Conservation (phyloP, 2,113 vertebrate genomes). For the Rana temporaria region DNA sequence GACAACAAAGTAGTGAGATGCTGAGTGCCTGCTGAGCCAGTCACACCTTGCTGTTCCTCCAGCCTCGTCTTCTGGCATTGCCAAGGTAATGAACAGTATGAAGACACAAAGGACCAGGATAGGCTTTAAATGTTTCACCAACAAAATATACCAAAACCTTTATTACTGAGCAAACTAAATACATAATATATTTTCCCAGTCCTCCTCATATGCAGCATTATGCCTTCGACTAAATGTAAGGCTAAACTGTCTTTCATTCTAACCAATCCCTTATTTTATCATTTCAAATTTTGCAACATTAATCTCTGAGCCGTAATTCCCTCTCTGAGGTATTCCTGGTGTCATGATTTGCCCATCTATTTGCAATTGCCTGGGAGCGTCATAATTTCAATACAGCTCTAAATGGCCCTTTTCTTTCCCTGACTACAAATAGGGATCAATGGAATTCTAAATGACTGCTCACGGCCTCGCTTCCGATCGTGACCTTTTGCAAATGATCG, state of each 20-base stretch:
- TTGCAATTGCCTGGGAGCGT: constrained; percentile 82
- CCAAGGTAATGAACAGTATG: too few relatives aligned
- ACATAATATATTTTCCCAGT: too few relatives aligned
- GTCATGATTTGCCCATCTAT: constrained; percentile 79
- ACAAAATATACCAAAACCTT: too few relatives aligned
- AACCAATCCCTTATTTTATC: constrained; percentile 66
- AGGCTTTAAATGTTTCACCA: too few relatives aligned
- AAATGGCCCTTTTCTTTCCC: constrained; percentile 85
- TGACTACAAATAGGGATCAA: constrained; percentile 89
- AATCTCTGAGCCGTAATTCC: constrained; percentile 75
- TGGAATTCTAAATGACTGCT: constrained; percentile 86
- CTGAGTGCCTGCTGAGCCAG: too few relatives aligned
- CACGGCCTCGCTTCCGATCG: constrained; percentile 76
- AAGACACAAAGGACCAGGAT: too few relatives aligned
- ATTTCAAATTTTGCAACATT: constrained; percentile 78
- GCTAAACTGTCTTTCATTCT: constrained; percentile 51
- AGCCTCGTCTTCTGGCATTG: too few relatives aligned
- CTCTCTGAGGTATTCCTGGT: constrained; percentile 77
- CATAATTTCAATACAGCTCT: constrained; percentile 85
- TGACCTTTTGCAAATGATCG: constrained; percentile 97
- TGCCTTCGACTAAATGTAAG: background rate
- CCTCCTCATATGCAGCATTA: too few relatives aligned
- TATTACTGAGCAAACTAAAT: too few relatives aligned
- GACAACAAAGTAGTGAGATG: too few relatives aligned
- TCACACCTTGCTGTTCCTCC: too few relatives aligned